Evolutionary conservation across 2,797 vertebrate genomes (phyloP).

Genomic region (Tadarida brasiliensis): DNA sequence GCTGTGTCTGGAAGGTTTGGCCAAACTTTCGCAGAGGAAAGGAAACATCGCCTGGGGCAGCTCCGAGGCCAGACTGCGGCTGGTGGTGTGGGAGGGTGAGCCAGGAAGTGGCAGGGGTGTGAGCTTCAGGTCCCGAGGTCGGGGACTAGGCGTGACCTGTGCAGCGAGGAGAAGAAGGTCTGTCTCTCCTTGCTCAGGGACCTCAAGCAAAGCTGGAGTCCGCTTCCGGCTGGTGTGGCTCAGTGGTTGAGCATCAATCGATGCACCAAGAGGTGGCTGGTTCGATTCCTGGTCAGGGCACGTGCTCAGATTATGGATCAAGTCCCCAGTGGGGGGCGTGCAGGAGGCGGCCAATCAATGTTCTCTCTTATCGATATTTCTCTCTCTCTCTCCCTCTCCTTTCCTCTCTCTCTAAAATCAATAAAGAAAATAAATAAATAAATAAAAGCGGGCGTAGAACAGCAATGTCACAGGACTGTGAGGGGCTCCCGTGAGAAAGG

Average conservation of each 20-base stretch:
- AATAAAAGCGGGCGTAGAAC: too few species aligned
- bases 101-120: background rate
- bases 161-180: background rate
- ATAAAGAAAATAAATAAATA: too few species aligned
- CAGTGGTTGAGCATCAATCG: too few species aligned
- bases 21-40: background rate
- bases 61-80: background rate
- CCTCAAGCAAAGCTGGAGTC: background rate
- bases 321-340: too few species aligned
- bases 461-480: rapidly evolving
- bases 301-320: too few species aligned
- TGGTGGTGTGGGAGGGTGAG: background rate
- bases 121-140: rapidly evolving
- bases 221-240: background rate
- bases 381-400: too few species aligned
- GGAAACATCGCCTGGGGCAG: background rate
- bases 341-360: too few species aligned
- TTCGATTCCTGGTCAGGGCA: too few species aligned
- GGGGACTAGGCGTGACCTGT: rapidly evolving
- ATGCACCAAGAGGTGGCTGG: too few species aligned
- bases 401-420: too few species aligned
- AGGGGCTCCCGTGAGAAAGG: background rate
- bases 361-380: too few species aligned
- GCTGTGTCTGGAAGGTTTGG: background rate
- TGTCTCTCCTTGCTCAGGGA: rapidly evolving